Evolutionary conservation across 1,140 invertebrate species (phyloP).

Genomic region (Forficula auricularia): DNA sequence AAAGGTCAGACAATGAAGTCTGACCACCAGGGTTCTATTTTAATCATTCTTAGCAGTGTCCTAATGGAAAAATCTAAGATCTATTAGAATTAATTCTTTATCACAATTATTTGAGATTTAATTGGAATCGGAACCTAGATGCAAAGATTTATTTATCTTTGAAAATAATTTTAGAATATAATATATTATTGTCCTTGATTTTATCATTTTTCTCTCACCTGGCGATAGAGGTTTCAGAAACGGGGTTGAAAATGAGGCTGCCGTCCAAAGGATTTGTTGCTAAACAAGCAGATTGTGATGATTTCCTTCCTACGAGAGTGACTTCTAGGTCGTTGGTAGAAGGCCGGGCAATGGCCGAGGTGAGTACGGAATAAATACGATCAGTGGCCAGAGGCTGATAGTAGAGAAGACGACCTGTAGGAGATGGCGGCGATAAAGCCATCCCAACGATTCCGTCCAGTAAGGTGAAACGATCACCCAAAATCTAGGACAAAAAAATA

Average conservation of each 20-base stretch:
- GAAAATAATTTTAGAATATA: too few relatives aligned
- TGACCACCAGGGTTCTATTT: too few relatives aligned
- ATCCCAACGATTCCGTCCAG: conserved; percentile 65
- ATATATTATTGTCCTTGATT: too few relatives aligned
- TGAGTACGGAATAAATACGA: conserved; percentile 58
- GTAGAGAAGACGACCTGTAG: conserved; percentile 35
- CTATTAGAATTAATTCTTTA: too few relatives aligned
- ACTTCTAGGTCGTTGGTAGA: conserved; percentile 36
- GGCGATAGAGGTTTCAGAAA: conserved; percentile 58
- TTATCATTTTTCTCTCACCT: neutral
- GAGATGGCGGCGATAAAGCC: conserved; percentile 44
- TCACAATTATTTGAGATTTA: too few relatives aligned
- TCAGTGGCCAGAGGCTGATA: conserved; percentile 69
- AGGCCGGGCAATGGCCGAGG: conserved; percentile 49
- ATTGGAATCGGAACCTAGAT: too few relatives aligned
- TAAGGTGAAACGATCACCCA: conserved; percentile 42
- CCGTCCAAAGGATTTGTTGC: conserved; percentile 47
- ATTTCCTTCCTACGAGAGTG: conserved; percentile 55
- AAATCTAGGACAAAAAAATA: conserved; percentile 23
- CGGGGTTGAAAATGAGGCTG: conserved; percentile 50
- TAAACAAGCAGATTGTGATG: conserved; percentile 58
- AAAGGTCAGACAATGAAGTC: too few relatives aligned
- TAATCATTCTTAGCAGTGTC: too few relatives aligned
- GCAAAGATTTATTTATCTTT: too few relatives aligned
- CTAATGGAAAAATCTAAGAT: too few relatives aligned